A percentile compares a stretch with the other conserved stretches of the same genome.
phyloP scores from a whole-genome alignment of 2,797 vertebrate species.

The Rhabdomys pumilio region DNA sequence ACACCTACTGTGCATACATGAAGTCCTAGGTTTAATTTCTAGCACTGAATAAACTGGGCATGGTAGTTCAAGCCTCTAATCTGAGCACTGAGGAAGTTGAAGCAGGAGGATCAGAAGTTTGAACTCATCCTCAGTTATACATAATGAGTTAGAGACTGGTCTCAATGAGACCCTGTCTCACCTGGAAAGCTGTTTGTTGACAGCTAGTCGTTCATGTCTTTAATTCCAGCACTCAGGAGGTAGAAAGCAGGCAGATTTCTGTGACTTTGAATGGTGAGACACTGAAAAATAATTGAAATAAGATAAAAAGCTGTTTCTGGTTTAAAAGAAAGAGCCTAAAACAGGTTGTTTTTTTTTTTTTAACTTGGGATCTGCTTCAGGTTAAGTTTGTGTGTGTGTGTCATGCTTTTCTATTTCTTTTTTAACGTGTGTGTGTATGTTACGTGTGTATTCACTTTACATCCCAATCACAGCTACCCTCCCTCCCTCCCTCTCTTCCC shows the following conservation, averaged over 20 bases:
- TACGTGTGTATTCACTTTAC: too few relatives aligned
- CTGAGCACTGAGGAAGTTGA: background rate
- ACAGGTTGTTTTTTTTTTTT: background rate
- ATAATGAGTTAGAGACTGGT: background rate
- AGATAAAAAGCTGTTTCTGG: background rate
- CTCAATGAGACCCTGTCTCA: background rate
- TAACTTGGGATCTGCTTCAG: conserved; percentile 4
- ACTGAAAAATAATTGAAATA: background rate
- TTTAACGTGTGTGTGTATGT: too few relatives aligned
- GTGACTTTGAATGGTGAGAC: background rate
- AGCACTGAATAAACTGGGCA: background rate
- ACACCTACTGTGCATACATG: background rate
- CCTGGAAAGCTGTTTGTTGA: background rate
- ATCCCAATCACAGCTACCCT: too few relatives aligned
- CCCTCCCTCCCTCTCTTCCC: too few relatives aligned
- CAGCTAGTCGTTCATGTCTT: background rate
- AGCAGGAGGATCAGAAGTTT: background rate
- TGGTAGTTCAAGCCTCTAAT: background rate
- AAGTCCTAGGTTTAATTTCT: background rate
- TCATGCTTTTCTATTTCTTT: conserved; percentile 9
- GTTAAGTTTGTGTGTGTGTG: conserved; percentile 50
- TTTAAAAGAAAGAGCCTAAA: background rate
- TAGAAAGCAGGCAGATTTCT: background rate
- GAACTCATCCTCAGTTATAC: background rate
- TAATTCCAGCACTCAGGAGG: background rate